phyloP scores from a whole-genome alignment of 2,113 vertebrate species.

The Saimiri boliviensis region DNA sequence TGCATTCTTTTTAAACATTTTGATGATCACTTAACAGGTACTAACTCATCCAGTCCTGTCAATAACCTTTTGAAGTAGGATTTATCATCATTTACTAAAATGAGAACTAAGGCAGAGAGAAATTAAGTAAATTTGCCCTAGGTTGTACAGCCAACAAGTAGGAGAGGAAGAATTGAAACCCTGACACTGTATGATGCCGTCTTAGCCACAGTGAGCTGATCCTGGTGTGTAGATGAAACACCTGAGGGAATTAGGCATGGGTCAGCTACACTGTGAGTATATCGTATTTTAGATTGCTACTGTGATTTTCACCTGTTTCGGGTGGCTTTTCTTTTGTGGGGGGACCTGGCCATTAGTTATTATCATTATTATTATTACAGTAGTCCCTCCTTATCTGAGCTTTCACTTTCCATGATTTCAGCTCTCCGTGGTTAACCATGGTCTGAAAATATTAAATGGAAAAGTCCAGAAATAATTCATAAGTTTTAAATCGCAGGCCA shows the following conservation, averaged over 20 bases:
- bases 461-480: not conserved
- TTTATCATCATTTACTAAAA: conserved; percentile 11
- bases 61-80: not conserved
- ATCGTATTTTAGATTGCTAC: not conserved
- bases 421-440: not conserved
- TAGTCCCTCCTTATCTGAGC: not conserved
- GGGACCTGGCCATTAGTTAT: not conserved
- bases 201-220: not conserved
- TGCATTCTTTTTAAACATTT: conserved; percentile 24
- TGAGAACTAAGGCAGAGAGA: not conserved
- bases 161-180: not conserved
- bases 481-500: not conserved
- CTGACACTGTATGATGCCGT: not conserved
- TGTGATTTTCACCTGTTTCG: not conserved
- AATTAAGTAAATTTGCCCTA: not conserved
- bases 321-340: not conserved
- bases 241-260: not conserved
- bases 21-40: not conserved
- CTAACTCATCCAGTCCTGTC: not conserved
- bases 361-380: not conserved
- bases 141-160: not conserved
- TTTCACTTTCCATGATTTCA: not conserved
- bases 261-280: not conserved
- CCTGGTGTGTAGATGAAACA: not conserved
- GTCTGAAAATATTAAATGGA: not conserved